Evolutionary conservation across 2,888 invertebrate species (phyloP), one percentile per base, ranked within the genome.

Genomic region (Chaitophorus viminalis): DNA sequence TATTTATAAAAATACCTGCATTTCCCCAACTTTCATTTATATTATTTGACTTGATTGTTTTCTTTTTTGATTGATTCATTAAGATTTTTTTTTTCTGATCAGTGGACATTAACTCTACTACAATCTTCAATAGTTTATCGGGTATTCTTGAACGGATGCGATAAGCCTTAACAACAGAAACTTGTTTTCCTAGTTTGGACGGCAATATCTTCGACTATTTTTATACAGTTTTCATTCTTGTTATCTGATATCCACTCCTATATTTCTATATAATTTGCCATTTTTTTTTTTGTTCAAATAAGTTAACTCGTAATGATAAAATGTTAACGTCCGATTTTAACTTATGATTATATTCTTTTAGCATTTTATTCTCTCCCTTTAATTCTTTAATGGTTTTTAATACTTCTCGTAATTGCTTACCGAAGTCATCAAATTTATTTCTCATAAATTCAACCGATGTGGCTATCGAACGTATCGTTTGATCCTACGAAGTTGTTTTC

Each of bases 81-180:
- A 74, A 14, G 11, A n/a, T n/a, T n/a, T 74, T 14, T 33, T 74
- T 74, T 74, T 74, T 74, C 21, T 74, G 74, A 33, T 74, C 74
- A 29, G 33, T 14, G 14, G 74, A 74, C 54, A 54, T 54, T 74
- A 68, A 68, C 68, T 77, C 76, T 3, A 52, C 76, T 46, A 77
- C 76, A 46, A 77, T 77, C n/a, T 77, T 77, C 76, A n/a, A 6
- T n/a, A 33, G 54, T 25, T 78, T 78, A 54, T 78, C 8, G 29
- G 52, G 65, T 60, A 79, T 60, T 79, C 3, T 79, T 60, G 79
- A 25, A 65, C 54, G 54, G 3, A 79, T 79, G 33, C 79, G 65
- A 79, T 79, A 65, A 36, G 33, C 60, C 25, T 79, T 79, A 25
- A 60, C 60, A 60, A 36, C 79, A 60, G 60, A 54, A 54, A 54